Evolutionary conservation across 2,797 vertebrate genomes (phyloP).

Genomic region (Threskiornis aethiopicus): DNA sequence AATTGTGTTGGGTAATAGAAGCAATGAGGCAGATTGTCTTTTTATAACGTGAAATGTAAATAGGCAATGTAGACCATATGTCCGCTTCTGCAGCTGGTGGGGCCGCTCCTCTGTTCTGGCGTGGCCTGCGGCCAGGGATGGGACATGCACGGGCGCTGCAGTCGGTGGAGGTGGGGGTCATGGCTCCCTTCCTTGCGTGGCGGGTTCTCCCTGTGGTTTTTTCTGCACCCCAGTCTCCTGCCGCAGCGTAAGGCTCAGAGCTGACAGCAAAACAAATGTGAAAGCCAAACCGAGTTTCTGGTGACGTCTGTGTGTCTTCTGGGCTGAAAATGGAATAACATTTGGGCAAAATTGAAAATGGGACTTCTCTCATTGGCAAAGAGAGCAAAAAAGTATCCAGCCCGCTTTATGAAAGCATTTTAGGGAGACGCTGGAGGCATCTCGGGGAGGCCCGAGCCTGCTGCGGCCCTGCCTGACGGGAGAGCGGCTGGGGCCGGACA

Average conservation of each 20-base stretch:
- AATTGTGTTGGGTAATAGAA: not conserved
- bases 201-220: no score
- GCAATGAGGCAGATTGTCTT: not conserved
- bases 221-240: rapidly evolving
- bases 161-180: not conserved
- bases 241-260: not conserved
- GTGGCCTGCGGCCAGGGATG: rapidly evolving
- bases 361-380: rapidly evolving
- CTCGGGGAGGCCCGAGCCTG: not conserved
- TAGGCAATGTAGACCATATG: rapidly evolving
- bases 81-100: not conserved
- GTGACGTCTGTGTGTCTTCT: not conserved
- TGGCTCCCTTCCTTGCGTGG: rapidly evolving
- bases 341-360: not conserved
- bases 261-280: not conserved
- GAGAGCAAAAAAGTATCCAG: rapidly evolving
- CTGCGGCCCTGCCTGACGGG: not conserved
- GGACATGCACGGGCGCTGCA: rapidly evolving
- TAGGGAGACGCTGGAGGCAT: no score
- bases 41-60: not conserved
- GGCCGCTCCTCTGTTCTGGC: rapidly evolving
- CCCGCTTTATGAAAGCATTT: rapidly evolving
- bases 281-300: rapidly evolving
- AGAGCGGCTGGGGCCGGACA: not conserved
- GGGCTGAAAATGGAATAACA: not conserved